Conservation (phyloP, 2,888 invertebrate genomes). For the Leptopilina drosophilae region DNA sequence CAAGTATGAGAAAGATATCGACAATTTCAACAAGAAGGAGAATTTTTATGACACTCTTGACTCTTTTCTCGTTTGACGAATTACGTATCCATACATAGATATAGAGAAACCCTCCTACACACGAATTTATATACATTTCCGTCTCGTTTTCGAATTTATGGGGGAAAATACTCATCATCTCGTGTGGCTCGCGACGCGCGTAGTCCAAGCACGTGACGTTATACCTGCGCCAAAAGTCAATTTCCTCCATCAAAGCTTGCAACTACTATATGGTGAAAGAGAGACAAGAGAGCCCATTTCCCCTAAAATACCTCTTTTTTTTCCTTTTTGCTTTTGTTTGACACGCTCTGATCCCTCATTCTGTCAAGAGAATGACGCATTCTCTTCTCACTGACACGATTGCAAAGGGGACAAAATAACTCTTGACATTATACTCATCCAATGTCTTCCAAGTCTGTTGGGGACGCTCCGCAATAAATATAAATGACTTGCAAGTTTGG, state of each 20-base stretch:
- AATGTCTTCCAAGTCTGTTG: not conserved
- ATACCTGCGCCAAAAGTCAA: slow-evolving; percentile 65
- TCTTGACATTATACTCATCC: not conserved
- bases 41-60: slow-evolving; percentile 40
- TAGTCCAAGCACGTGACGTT: slow-evolving; percentile 66
- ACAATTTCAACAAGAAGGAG: slow-evolving; percentile 39
- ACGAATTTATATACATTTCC: not conserved
- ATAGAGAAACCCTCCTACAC: too few species aligned
- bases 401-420: not conserved
- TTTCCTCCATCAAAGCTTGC: slow-evolving; percentile 57
- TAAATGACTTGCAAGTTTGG: slow-evolving; percentile 13
- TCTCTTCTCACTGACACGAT: not conserved
- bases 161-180: slow-evolving; percentile 54
- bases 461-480: not conserved
- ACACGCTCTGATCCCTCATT: slow-evolving; percentile 7
- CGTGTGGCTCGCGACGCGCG: slow-evolving; percentile 41
- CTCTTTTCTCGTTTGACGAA: not conserved
- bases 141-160: slow-evolving; percentile 62
- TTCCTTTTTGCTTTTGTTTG: not conserved
- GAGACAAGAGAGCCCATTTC: slow-evolving; percentile 5
- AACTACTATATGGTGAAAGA: not conserved
- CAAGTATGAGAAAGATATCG: slow-evolving; percentile 35
- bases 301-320: not conserved
- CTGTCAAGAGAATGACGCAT: slow-evolving; percentile 6
- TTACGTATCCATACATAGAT: too few species aligned